Evolutionary conservation across 1,140 invertebrate genomes (phyloP), one percentile per base, ranked within the genome.

Genomic region (Drosophila guanche): DNA sequence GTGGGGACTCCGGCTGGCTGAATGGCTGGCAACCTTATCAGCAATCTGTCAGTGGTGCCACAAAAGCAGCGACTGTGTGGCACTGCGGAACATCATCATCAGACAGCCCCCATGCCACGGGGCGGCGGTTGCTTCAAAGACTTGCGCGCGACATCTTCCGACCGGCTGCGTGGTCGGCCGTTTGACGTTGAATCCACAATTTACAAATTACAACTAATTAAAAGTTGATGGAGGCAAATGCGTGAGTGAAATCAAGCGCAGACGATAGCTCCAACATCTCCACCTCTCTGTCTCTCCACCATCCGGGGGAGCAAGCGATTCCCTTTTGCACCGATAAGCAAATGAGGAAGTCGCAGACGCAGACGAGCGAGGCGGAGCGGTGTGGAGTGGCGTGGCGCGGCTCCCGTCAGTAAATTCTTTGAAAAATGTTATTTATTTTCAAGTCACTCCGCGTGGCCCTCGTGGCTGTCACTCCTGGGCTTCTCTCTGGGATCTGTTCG

Each of bases 181-280:
- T 66, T 78, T 86, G 83, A 86, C 83, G 83, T 88, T 88, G 71
- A 88, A 89, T 88, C 79, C 76, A 88, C 83, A 88, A 88, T 88
- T 83, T 79, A 88, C 83, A 88, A 88, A 88, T 88, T 88, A 88
- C 83, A 88, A 88, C 83, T 88, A 88, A 88, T 88, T 88, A 88
- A 88, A 88, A 88, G 79, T 88, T 88, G 84, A 88, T 88, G 83
- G 33, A 37, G 33, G 33, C 33, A 83, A 78, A 75, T 83, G 83
- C 83, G 83, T 88, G 78, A 88, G 83, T 78, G 83, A 86, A 86
- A 86, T 86, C 83, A 86, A 67, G 83, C 84, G 75, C 70, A 77
- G 76, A 20, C 37, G 52, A 43, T 12, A 37, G 33, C 33, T 37
- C 27, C 29, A n/a, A 33, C 40, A 22, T 33, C 45, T 12, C 8